Evolutionary conservation across 2,888 invertebrate species (phyloP).

Genomic region (Ichneumoninae sp.): DNA sequence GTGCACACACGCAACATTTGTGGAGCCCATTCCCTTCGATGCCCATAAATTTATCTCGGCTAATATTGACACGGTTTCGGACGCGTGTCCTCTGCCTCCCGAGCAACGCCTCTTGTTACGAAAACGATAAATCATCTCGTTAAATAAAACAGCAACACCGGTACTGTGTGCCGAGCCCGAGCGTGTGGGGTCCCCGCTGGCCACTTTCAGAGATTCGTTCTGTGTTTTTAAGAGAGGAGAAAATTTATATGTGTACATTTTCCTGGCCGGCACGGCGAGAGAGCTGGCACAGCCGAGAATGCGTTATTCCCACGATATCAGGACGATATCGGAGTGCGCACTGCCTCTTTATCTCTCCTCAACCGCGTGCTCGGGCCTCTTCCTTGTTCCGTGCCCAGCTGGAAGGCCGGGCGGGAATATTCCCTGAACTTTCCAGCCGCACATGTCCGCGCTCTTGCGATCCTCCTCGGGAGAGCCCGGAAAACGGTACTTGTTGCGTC

Average conservation of each 20-base stretch:
- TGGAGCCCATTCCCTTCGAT: constrained; percentile 43
- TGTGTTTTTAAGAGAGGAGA: constrained; percentile 13
- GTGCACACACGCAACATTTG: constrained; percentile 26
- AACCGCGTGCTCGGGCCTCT: constrained; percentile 41
- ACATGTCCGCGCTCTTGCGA: background rate
- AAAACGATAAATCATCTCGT: constrained; percentile 56
- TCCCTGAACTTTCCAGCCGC: constrained; percentile 27
- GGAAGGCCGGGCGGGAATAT: constrained; percentile 3
- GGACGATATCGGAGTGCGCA: constrained; percentile 40
- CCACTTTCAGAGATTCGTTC: constrained; percentile 50
- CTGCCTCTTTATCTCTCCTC: constrained; percentile 53
- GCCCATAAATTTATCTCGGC: constrained; percentile 53
- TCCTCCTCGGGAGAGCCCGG: background rate
- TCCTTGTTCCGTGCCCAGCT: constrained; percentile 45
- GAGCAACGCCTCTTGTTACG: constrained; percentile 45
- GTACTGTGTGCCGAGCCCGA: background rate
- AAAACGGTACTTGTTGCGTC: constrained; percentile 53
- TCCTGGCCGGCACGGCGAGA: constrained; percentile 5
- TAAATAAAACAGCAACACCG: constrained; percentile 49
- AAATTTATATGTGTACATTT: constrained; percentile 46
- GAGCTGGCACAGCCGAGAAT: constrained; percentile 10
- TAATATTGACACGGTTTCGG: constrained; percentile 57
- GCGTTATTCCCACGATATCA: constrained; percentile 62
- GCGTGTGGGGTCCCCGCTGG: constrained; percentile 22
- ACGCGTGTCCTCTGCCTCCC: constrained; percentile 50